phyloP scores from a whole-genome alignment of 2,888 invertebrate genomes.

The Scaptomyza reducta region DNA sequence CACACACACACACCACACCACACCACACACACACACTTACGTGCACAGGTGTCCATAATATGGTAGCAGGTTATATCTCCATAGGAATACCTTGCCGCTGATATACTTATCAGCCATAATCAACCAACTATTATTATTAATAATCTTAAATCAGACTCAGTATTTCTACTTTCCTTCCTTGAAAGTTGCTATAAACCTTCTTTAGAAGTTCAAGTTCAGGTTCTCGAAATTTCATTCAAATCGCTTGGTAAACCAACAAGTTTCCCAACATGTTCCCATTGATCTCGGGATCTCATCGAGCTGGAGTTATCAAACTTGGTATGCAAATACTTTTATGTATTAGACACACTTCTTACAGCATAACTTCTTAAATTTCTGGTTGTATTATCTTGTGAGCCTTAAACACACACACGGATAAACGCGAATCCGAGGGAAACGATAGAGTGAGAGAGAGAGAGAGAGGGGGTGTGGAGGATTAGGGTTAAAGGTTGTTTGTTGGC shows the following conservation, averaged over 20 bases:
- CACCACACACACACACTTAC: conserved; percentile 4
- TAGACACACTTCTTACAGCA: neutral
- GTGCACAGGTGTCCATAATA: conserved; percentile 34
- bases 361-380: conserved; percentile 7
- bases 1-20: conserved; percentile 8
- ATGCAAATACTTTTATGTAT: neutral
- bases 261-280: neutral
- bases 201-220: neutral
- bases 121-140: too few relatives aligned
- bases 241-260: neutral
- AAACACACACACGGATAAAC: conserved; percentile 11
- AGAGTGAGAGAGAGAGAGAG: too few relatives aligned
- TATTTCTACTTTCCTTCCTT: too few relatives aligned
- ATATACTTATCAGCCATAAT: too few relatives aligned
- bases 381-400: conserved; percentile 47
- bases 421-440: too few relatives aligned
- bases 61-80: conserved; percentile 12
- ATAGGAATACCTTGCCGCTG: neutral
- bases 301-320: neutral
- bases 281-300: neutral
- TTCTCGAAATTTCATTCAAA: neutral
- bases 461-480: neutral
- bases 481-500: conserved; percentile 62
- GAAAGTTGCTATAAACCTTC: too few relatives aligned
- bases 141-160: too few relatives aligned